A percentile compares a stretch with the other conserved stretches of the same genome.
phyloP scores from a whole-genome alignment of 2,888 invertebrate genomes.

The Drosophila antonietae region DNA sequence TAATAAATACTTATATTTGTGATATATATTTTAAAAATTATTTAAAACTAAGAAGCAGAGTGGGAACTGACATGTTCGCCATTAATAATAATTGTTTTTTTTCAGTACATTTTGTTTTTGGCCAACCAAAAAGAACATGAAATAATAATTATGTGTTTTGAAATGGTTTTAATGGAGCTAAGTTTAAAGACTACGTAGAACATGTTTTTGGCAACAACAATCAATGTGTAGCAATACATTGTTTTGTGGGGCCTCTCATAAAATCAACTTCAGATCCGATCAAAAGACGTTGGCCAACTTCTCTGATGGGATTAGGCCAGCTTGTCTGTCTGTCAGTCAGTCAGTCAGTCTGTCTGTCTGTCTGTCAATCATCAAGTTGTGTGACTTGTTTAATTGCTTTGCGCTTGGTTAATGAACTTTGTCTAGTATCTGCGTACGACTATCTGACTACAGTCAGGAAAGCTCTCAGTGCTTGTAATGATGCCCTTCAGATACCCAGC shows the following conservation, averaged over 20 bases:
- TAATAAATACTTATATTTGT: not conserved
- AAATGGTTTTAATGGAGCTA: not conserved
- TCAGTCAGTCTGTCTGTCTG: slow-evolving; percentile 16
- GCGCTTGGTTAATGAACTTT: slow-evolving; percentile 50
- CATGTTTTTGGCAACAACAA: slow-evolving; percentile 11
- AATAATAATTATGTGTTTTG: not conserved
- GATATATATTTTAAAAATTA: not conserved
- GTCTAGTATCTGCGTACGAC: slow-evolving; percentile 7
- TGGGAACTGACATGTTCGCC: not conserved
- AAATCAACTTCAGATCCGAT: slow-evolving; percentile 32
- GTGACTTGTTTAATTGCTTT: slow-evolving; percentile 43
- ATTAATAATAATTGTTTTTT: not conserved
- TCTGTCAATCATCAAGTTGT: slow-evolving; percentile 37
- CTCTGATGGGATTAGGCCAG: slow-evolving; percentile 28
- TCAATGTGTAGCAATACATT: slow-evolving; percentile 36
- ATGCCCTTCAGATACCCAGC: not conserved
- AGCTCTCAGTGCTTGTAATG: slow-evolving; percentile 6
- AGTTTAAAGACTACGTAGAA: not conserved
- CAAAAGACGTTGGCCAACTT: slow-evolving; percentile 38
- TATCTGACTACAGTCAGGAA: not conserved
- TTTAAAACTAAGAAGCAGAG: not conserved
- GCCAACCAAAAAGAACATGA: too few relatives aligned
- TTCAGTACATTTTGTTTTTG: not conserved
- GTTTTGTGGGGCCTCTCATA: slow-evolving; percentile 16
- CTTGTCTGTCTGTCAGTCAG: slow-evolving; percentile 16